Base-by-base conservation (phyloP, 2,888 invertebrate species). In the Sialis lutaria region DNA sequence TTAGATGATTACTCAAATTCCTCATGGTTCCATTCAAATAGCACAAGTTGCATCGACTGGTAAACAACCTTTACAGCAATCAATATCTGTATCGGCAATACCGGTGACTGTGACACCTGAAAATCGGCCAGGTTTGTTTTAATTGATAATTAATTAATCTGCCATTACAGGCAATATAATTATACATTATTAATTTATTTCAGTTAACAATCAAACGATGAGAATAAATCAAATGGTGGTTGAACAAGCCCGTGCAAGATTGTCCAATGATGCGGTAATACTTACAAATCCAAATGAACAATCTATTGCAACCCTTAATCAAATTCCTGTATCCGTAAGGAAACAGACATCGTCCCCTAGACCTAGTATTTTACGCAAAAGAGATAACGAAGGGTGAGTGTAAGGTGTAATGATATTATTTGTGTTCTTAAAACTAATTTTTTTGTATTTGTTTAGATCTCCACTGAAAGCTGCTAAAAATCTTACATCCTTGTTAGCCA, bases 311-410 rank as follows among this genome's bases (percentile, higher is more conserved):
- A 33, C 33, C 7, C 30, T 42, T n/a, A 13, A 41, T 35, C 42
- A 31, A 22, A 39, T 45, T 30, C 45, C 45, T 8, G 39, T 50
- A 10, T 47, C 49, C 37, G 47, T 50, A 2, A 49, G 49, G 5
- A 51, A 51, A 45, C 48, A 63, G 33, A 60, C 60, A 2, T 65
- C 65, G 5, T 67, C 83, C 12, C 85, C 87, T 1, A 65, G 89
- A 52, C 88, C 89, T 1, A 85, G 87, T 57, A 85, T 93, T 67
- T 67, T 93, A 49, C 72, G 92, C 50, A 93, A 93, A 67, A 72
- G 92, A 37, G 91, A 91, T 54, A 75, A 79, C 44, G 91, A 91
- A 49, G 78, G 78, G 78, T 78, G 35, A 34, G 42, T 40, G 13
- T 30, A 39, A 39, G 39, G 12, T 39, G 4, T 39, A 13, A 13